phyloP scores from a whole-genome alignment of 2,113 vertebrate species.

The Rattus norvegicus region DNA sequence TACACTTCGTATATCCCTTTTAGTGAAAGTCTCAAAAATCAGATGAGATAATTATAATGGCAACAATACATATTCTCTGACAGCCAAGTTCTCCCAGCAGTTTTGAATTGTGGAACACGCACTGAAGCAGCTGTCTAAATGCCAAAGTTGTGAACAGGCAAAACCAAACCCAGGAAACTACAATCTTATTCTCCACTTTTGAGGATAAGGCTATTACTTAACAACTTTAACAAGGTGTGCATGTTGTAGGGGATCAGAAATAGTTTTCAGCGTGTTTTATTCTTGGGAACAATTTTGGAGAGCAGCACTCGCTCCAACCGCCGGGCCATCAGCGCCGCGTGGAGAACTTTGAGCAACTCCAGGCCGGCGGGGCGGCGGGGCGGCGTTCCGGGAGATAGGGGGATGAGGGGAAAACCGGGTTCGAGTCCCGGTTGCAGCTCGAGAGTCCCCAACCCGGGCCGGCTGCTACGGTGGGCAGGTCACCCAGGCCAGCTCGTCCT shows the following conservation, averaged over 20 bases:
- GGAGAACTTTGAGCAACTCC: conserved; percentile 63
- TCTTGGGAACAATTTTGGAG: background rate
- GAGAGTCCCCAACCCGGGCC: background rate
- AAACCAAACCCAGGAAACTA: background rate
- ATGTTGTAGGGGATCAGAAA: background rate
- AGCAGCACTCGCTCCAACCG: background rate
- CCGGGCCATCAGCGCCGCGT: background rate
- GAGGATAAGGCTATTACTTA: background rate
- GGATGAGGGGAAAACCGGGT: background rate
- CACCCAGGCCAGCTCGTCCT: background rate
- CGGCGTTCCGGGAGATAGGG: background rate
- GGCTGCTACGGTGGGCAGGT: background rate
- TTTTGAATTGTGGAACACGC: background rate
- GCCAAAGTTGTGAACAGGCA: conserved; percentile 10
- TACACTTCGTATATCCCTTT: background rate
- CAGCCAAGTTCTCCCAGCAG: conserved; percentile 28
- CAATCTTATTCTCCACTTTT: background rate
- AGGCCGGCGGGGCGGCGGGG: background rate
- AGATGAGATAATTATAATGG: background rate
- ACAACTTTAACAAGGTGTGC: background rate
- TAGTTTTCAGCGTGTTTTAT: conserved; percentile 27
- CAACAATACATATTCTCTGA: background rate
- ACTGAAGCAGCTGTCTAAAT: background rate
- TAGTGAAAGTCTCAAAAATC: background rate
- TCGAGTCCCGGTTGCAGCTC: background rate